Percentiles rank a stretch among this genome's conserved stretches.
These are phyloP conservation scores for Leptopterna dolabrata DNA, from an alignment of 2,888 invertebrate genomes.

Conservation along the genomic window DNA sequence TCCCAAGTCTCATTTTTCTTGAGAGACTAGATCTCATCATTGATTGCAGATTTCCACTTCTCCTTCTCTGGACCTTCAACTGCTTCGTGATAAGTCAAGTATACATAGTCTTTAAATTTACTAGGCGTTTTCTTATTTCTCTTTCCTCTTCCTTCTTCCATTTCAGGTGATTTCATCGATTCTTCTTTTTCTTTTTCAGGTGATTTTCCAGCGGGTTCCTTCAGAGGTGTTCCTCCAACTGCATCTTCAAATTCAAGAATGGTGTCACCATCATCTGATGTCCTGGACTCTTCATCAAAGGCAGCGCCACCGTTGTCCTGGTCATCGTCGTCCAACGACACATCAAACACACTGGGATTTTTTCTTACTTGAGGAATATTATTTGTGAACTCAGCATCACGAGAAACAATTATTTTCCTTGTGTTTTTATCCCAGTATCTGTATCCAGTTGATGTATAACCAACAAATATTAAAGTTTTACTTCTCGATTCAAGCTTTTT, in stretches of 20 bases:
- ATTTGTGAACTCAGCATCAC: conserved; percentile 20
- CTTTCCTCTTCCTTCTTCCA: background rate
- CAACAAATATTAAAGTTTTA: background rate
- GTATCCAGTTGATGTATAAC: conserved; percentile 4
- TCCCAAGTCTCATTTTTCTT: conserved; percentile 7
- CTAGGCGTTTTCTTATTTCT: background rate
- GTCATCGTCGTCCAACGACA: too few species aligned
- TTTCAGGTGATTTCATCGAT: too few species aligned
- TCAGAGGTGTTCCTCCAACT: too few species aligned
- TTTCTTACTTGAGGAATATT: too few species aligned
- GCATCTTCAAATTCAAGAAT: too few species aligned
- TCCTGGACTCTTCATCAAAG: too few species aligned
- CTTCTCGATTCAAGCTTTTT: conserved; percentile 6
- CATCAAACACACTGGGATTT: too few species aligned
- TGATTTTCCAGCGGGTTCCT: too few species aligned
- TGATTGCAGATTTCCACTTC: background rate
- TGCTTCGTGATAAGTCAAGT: background rate
- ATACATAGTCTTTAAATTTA: background rate
- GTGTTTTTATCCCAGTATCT: background rate
- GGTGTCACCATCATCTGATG: too few species aligned
- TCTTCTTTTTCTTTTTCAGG: too few species aligned
- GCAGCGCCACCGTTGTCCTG: too few species aligned
- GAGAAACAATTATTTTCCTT: conserved; percentile 11
- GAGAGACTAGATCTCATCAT: background rate
- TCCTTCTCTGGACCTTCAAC: background rate